Conservation (phyloP, 2,113 vertebrate species). For the Triplophysa siluroides region DNA sequence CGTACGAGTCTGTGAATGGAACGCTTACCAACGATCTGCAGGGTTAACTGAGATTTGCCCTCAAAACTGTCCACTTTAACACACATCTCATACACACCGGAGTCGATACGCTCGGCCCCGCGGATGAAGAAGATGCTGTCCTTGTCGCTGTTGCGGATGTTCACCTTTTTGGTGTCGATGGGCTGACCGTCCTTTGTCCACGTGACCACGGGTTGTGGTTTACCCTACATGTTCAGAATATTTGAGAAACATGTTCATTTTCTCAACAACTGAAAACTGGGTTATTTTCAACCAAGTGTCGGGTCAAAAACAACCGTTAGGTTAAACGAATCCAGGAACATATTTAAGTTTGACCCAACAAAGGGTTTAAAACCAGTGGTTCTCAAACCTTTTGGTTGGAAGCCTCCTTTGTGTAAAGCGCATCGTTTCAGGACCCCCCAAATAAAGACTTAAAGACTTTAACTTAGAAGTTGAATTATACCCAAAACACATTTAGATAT, state of each 20-base stretch:
- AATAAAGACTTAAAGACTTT: too few species aligned
- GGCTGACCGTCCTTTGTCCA: conserved; percentile 84
- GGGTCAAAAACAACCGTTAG: neutral
- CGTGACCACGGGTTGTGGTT: conserved; percentile 81
- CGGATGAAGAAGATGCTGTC: conserved; percentile 97
- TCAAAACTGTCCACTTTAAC: conserved; percentile 83
- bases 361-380: too few species aligned
- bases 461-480: too few species aligned
- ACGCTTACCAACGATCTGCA: conserved; percentile 86
- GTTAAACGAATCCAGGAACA: neutral
- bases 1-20: neutral
- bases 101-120: conserved; percentile 77
- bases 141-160: conserved; percentile 74
- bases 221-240: conserved; percentile 77
- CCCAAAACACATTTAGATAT: too few species aligned
- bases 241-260: neutral
- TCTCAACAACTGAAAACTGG: too few species aligned
- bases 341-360: too few species aligned
- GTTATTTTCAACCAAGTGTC: neutral
- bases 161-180: conserved; percentile 79
- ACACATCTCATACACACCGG: conserved; percentile 84
- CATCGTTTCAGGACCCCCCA: too few species aligned
- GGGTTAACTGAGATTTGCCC: conserved; percentile 79
- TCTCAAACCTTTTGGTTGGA: too few species aligned
- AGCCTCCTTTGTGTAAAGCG: too few species aligned